Base-by-base conservation (phyloP, 2,113 vertebrate genomes). In the Menura novaehollandiae region DNA sequence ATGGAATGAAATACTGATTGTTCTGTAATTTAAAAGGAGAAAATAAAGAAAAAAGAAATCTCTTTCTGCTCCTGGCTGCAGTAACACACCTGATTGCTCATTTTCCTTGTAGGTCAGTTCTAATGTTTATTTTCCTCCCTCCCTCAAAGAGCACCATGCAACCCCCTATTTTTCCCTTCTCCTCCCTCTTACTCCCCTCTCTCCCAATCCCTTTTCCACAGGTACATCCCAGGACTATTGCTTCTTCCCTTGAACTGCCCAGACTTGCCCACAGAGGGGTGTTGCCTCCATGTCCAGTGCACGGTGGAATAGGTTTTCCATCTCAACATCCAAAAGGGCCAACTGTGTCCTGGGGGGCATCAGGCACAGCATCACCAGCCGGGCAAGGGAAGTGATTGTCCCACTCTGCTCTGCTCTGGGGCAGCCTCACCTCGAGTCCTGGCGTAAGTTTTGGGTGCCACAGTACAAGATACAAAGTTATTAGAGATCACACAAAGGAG, bases 1-100 rank as follows among this genome's bases (percentile, higher is more conserved):
- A 96, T 89, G 76, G 89, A 97, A 96, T 89, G 73, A 97, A 98
- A 94, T 88, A 72, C 86, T 63, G 72, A 93, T 91, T 88, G 77
- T 92, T 90, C 93, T 19, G 35, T 95, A 96, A 96, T 94, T 91
- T 69, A n/a, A 33, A 92, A 62, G 41, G 22, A 22, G 4, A 13
- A 39, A 10, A 32, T 3, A 8, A 24, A 11, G 17, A 17, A 13
- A 8, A 46, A 80, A 76, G 5, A 46, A 47, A 33, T n/a, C 4
- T 82, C 55, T 73, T 15, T 2, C 49, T 39, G 26, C 16, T 82
- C 24, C 44, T 32, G 68, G 72, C 47, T 43, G 58, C 58, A 83
- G 33, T 44, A 64, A 60, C 24, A 68, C 11, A 73, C 30, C 60
- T 56, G n/a, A 63, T 30, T 90, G n/a, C 28, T 83, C 15, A 0